A percentile compares a stretch with the other conserved stretches of the same genome.
Conservation (phyloP, 2,797 vertebrate genomes). For the Hemitrygon akajei region DNA sequence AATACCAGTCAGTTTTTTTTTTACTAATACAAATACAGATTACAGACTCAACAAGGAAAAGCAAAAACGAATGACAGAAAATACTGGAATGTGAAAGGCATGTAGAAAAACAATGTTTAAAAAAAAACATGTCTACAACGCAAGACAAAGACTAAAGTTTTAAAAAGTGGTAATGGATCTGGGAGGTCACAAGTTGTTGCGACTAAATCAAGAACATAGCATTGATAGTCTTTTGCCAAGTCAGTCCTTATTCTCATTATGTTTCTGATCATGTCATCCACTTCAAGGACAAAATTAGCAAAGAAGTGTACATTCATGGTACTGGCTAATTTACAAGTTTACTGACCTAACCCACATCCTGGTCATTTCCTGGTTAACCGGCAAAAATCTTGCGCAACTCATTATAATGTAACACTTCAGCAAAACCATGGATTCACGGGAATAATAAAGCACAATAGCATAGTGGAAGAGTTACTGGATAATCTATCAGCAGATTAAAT, state of each 20-base stretch:
- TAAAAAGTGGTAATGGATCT: background rate
- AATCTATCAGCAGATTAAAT: no score
- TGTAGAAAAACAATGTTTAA: background rate
- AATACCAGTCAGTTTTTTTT: background rate
- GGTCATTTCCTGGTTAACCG: background rate
- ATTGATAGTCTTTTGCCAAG: slow-evolving; percentile 13
- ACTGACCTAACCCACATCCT: background rate
- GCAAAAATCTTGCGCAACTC: background rate
- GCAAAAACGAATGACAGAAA: slow-evolving; percentile 40
- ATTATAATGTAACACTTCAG: background rate
- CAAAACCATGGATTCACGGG: background rate
- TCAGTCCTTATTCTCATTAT: background rate
- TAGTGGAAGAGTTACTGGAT: no score
- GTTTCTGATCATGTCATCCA: background rate
- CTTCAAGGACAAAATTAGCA: background rate
- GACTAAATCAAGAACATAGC: background rate
- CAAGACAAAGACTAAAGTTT: background rate
- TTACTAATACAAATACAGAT: background rate
- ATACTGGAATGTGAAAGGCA: slow-evolving; percentile 5
- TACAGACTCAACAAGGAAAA: background rate
- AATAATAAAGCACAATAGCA: background rate
- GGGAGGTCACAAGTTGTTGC: background rate
- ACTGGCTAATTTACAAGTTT: background rate
- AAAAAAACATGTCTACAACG: background rate
- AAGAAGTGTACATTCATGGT: background rate